Conservation (phyloP, 2,113 vertebrate genomes). For the Uropsilus gracilis region DNA sequence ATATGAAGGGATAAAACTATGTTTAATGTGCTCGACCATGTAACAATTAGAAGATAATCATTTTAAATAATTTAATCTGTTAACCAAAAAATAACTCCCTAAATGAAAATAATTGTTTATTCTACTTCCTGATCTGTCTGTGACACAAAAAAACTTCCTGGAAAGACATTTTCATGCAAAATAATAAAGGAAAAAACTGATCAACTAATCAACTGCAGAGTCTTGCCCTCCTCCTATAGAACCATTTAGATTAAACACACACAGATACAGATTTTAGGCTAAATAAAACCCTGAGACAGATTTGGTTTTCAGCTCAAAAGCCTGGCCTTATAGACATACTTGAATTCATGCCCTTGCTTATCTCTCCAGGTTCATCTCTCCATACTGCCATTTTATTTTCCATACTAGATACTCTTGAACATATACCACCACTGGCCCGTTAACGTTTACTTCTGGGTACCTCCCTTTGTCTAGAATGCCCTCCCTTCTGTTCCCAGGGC, state of each 20-base stretch:
- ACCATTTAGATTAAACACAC: slow-evolving; percentile 6
- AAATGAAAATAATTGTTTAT: slow-evolving; percentile 29
- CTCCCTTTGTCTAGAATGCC: not conserved
- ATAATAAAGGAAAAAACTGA: not conserved
- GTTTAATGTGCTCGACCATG: not conserved
- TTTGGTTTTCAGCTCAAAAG: slow-evolving; percentile 15
- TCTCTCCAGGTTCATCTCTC: not conserved
- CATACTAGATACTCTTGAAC: not conserved
- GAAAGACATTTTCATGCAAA: not conserved
- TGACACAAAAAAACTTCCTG: not conserved
- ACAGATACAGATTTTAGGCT: not conserved
- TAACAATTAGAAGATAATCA: not conserved
- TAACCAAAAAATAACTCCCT: not conserved
- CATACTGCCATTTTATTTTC: not conserved
- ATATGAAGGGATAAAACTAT: not conserved
- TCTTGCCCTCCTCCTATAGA: not conserved
- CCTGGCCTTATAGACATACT: not conserved
- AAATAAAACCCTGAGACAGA: slow-evolving; percentile 3
- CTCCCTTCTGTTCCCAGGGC: not conserved
- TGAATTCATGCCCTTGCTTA: not conserved
- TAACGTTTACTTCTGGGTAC: not conserved
- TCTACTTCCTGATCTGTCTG: not conserved
- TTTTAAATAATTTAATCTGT: not conserved
- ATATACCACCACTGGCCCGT: not conserved
- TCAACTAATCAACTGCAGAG: not conserved